Percentiles rank a stretch among this genome's conserved stretches.
Evolutionary conservation across 2,113 vertebrate genomes (phyloP).

Genomic region (Bucco capensis): DNA sequence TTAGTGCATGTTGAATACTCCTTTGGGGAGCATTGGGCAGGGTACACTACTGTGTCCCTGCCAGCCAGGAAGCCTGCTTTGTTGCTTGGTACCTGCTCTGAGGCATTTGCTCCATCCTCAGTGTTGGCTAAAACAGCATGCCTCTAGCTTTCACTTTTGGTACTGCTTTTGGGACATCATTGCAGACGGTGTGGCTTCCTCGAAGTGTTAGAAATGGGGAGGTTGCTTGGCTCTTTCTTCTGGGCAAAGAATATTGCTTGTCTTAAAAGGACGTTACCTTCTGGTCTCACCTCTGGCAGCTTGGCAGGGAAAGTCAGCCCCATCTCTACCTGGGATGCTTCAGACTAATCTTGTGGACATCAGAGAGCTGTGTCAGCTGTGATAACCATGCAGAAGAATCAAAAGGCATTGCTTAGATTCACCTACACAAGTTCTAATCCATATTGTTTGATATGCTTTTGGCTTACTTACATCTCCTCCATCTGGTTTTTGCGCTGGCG

Average conservation of each 20-base stretch:
- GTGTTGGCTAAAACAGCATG: rapidly evolving
- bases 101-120: neutral
- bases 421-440: neutral
- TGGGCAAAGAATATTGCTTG: neutral
- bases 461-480: neutral
- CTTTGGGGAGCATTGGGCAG: neutral
- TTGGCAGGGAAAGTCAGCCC: neutral
- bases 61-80: neutral
- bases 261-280: neutral
- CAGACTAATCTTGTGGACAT: neutral
- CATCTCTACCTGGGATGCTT: neutral
- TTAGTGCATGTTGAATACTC: neutral
- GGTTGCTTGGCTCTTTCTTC: neutral
- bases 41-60: neutral
- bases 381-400: neutral
- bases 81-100: neutral
- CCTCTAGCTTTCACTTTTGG: neutral
- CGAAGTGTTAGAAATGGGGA: neutral
- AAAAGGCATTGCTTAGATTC: neutral
- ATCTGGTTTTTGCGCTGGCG: neutral
- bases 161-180: neutral
- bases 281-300: neutral
- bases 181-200: neutral
- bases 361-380: neutral
- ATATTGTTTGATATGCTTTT: neutral